phyloP scores from a whole-genome alignment of 2,113 vertebrate genomes.

The Grantiella picta region DNA sequence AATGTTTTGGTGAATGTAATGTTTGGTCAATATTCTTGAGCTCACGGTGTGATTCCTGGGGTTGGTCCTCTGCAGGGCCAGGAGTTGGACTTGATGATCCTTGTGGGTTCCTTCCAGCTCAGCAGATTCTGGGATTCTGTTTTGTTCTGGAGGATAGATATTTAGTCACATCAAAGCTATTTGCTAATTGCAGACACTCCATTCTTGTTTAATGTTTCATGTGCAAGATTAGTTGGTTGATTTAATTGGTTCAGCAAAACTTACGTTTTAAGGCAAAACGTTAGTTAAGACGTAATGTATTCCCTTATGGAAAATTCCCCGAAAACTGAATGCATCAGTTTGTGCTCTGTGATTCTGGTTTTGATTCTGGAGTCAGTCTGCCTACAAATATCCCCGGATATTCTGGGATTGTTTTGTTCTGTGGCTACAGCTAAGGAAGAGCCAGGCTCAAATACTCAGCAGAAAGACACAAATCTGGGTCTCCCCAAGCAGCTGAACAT shows the following conservation, averaged over 20 bases:
- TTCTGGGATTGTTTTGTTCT: too few species aligned
- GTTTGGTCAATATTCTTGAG: fast-evolving
- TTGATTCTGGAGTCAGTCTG: not conserved
- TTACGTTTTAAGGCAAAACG: constrained; percentile 57
- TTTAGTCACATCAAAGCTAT: constrained; percentile 71
- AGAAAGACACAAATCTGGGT: not conserved
- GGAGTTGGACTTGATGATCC: too few species aligned
- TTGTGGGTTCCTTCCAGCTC: not conserved
- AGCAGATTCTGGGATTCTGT: not conserved
- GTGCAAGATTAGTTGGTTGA: constrained; percentile 71
- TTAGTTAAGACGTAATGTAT: constrained; percentile 30
- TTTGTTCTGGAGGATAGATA: not conserved
- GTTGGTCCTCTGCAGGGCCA: not conserved
- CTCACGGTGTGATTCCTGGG: fast-evolving
- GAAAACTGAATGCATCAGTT: not conserved
- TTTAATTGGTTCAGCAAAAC: constrained; percentile 66
- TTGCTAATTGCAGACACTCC: constrained; percentile 71
- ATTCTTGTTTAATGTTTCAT: constrained; percentile 71
- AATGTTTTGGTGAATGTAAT: not conserved
- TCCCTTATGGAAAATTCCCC: constrained; percentile 35
- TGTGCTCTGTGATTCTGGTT: not conserved
- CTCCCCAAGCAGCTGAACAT: not conserved
- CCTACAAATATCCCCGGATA: not conserved
- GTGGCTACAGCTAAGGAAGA: not conserved
- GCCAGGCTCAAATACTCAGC: not conserved